Base-by-base conservation (phyloP, 2,888 invertebrate genomes). In the Brenthis hecate region DNA sequence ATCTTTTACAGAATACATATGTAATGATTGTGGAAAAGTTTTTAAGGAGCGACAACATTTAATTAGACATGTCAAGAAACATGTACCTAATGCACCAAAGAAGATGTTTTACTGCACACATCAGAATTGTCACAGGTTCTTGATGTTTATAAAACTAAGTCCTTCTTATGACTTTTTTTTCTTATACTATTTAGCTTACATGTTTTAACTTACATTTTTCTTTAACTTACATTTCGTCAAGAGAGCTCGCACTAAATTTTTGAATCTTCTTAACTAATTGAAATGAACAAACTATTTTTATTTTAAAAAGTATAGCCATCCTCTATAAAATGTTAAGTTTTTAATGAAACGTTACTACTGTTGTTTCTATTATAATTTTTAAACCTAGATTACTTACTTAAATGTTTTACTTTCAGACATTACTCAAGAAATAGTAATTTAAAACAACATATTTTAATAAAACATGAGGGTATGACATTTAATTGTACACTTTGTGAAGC, bases 391-490 rank as follows among this genome's bases (percentile, higher is more conserved):
- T 3, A 51, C 6, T n/a, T 51, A 8, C 6, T 36, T 36, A 8
- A 36, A 6, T 8, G 6, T 36, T 50, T 48, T 16, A 0, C 36
- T 87, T 84, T 50, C 84, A 91, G 93, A 60, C 81, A 82, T 66
- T 95, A 94, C 79, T 84, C 88, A 6, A 92, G 91, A 71, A 92
- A 92, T 73, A 90, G 87, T 55, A 95, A 94, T 85, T 85, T 95
- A 23, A 89, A 86, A 2, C 88, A 92, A 66, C 95, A 95, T 73
- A 86, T 94, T 67, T 75, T 85, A 66, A 83, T 84, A 2, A 89
- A 85, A 50, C 95, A 95, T 77, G 78, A 91, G 19, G 91, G 91
- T 2, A 75, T 88, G 5, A 93, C 82, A 54, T 93, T 92, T 78
- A 81, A 86, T 56, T 94, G 94, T 75, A 77, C 78, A 13, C 75